Evolutionary conservation across 2,888 invertebrate species (phyloP).

Genomic region (Vandiemenella viatica): DNA sequence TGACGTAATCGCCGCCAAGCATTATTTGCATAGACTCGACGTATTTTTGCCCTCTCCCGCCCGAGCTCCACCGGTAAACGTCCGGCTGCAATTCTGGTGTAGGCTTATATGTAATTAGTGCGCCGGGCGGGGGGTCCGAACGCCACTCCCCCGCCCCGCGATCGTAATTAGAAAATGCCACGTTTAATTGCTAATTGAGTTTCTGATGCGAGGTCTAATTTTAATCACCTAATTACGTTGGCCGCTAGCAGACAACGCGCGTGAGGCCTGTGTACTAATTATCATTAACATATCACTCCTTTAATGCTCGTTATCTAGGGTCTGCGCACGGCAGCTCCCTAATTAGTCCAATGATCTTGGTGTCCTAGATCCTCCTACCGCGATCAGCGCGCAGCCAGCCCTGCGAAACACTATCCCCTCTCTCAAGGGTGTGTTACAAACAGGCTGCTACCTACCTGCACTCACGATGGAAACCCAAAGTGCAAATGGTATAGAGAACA

Average conservation of each 20-base stretch:
- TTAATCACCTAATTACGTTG: constrained; percentile 38
- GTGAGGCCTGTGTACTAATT: constrained; percentile 11
- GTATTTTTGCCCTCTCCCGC: too few species aligned
- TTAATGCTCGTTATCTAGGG: not conserved
- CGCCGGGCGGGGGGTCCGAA: not conserved
- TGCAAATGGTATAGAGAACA: too few species aligned
- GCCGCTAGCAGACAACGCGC: constrained; percentile 8
- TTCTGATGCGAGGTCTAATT: constrained; percentile 41
- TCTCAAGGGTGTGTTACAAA: too few species aligned
- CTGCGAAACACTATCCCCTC: too few species aligned
- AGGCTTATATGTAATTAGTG: constrained; percentile 12
- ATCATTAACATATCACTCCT: constrained; percentile 7
- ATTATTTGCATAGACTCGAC: too few species aligned
- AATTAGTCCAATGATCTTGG: constrained; percentile 6
- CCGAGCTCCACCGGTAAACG: not conserved
- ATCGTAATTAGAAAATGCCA: constrained; percentile 42
- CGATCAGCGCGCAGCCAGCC: not conserved
- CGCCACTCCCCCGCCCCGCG: constrained; percentile 1
- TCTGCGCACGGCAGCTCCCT: not conserved
- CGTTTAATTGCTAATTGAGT: constrained; percentile 44
- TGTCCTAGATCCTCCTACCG: too few species aligned
- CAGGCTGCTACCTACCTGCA: too few species aligned
- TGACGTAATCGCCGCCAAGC: too few species aligned
- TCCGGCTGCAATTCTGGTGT: constrained; percentile 9
- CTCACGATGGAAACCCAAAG: too few species aligned